Evolutionary conservation across 53 echinoderm and acorn worm species (phyloP), one percentile per base, ranked within the genome.

Genomic region (Antedon mediterranea): DNA sequence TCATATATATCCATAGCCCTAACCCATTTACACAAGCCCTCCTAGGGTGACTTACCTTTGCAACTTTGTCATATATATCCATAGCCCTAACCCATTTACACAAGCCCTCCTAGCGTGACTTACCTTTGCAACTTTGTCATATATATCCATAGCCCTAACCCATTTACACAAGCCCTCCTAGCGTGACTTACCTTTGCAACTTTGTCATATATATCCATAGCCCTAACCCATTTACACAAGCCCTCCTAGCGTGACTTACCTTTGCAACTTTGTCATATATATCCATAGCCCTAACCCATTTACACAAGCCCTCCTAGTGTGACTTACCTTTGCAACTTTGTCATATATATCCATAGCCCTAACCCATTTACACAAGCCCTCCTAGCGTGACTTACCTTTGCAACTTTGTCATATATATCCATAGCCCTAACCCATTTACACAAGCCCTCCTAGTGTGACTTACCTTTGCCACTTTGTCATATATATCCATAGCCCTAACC

Each of bases 71-170:
- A 31, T 95, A 95, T 2, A 87, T 86, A 30, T 95, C 97, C 92
- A 95, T 92, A 70, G 97, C 97, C 43, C 89, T 76, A 30, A 95
- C 97, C 97, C 97, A 95, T 32, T 85, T 95, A n/a, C n/a, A n/a
- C n/a, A n/a, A n/a, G n/a, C n/a, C n/a, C 3, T 13, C 27, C 74
- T 43, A n/a, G n/a, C n/a, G n/a, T n/a, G n/a, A 77, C 82, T 79
- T 79, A 95, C 97, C 97, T 95, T 95, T 32, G 97, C 91, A 0
- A 95, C 97, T 79, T 86, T 89, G 78, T 95, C 97, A 31, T 95
- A 95, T 2, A 87, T 86, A 30, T 95, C 97, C 92, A 95, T 92
- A 70, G 97, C 97, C 43, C 89, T 76, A 30, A 95, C 97, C 97
- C 97, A 95, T 32, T 85, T 95, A n/a, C n/a, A n/a, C n/a, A n/a